Base-by-base conservation (phyloP, 92 coral and sea anemone genomes). In the Metridium senile region DNA sequence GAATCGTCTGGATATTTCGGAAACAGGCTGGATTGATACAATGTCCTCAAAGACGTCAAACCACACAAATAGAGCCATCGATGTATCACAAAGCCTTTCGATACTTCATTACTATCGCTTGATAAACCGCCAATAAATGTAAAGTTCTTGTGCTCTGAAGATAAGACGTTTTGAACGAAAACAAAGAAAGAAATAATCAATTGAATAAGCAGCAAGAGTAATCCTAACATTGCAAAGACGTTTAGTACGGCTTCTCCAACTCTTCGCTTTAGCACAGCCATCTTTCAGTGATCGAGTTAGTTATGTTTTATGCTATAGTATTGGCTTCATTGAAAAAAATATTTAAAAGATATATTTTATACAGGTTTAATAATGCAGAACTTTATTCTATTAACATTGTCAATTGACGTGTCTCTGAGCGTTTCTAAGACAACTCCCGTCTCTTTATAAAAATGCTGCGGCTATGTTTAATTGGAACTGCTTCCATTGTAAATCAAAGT, bases 1-100 rank as follows among this genome's bases (percentile, higher is more conserved):
- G 26, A 33, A 34, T 65, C 73, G 34, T 85, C 93, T 0, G 86
- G 87, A 68, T 62, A 79, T 25, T 73, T 68, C 11, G 97, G 97
- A 34, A 85, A 91, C 43, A 84, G 71, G 0, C 90, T 84, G 0
- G 93, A 88, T 11, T 63, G 82, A 2, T 77, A 57, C 23, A 91
- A 56, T 39, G 75, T 57, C 11, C 30, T 65, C 33, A 91, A 66
- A 31, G 62, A 70, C 0, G 79, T 62, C 31, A 61, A 61, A 43
- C 80, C 84, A 33, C 97, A 91, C 34, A 89, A 39, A 33, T 75
- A 45, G 8, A 68, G 35, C 97, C 97, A 91, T 18, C 85, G 76
- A 28, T 88, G 84, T 1, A 80, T 84, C 0, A 59, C 80, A 26
- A 91, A 23, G 9, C 39, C 26, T 33, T 47, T 56, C 49, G 49